Evolutionary conservation across 2,113 vertebrate species (phyloP), one percentile per base, ranked within the genome.

Genomic region (Ceyx margarethae): DNA sequence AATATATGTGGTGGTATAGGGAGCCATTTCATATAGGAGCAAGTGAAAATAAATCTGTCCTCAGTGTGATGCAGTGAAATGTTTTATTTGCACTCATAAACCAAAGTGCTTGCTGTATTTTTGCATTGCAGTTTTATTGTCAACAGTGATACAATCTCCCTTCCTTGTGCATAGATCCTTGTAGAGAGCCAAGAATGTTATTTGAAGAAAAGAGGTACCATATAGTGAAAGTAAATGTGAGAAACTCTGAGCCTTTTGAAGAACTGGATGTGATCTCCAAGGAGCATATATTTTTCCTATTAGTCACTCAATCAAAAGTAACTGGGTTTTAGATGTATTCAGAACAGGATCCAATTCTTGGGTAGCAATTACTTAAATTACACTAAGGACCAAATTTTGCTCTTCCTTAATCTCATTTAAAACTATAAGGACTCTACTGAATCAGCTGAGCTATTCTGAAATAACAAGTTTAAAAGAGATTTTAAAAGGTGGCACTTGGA

Each of bases 71-170:
- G 73, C 92, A 96, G 79, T 74, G 48, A 95, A 94, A 87, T 85
- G 81, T 92, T 96, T 95, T 95, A 89, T 82, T 95, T 96, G 87
- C 74, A 74, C 91, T 90, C 80, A n/a, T 95, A 96, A 95, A 95
- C 85, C 86, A 92, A 93, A 95, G 93, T 82, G 82, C 82, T 95
- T 91, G 85, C 87, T 96, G 89, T 90, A 95, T 81, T 92, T 96
- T 95, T 95, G 81, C 62, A 60, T 95, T 95, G 90, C 56, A 85
- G 86, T 96, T 97, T 97, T 95, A 92, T 96, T 95, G 89, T 87
- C 83, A 79, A 85, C 77, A 76, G 56, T 61, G 95, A 95, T 89
- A 93, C 50, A 85, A 80, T 91, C 92, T 92, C 57, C 40, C 67
- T 87, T 93, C 75, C 37, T 94, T 82, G 67, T 67, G 73, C 57